Evolutionary conservation across 2,113 vertebrate genomes (phyloP).

Genomic region (Amblyopsis rosae): DNA sequence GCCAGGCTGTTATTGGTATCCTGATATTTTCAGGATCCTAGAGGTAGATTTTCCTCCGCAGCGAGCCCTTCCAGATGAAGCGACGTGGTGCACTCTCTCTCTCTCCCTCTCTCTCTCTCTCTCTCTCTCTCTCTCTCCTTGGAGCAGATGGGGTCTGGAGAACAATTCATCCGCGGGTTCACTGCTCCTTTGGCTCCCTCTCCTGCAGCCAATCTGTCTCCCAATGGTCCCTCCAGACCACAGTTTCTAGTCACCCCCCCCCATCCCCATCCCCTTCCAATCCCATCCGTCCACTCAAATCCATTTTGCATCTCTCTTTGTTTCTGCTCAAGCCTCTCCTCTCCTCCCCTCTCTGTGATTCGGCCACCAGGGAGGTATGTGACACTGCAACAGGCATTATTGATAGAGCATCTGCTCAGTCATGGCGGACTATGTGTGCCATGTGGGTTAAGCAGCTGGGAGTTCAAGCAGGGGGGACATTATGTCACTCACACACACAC

Average conservation of each 20-base stretch:
- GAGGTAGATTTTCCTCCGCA: neutral
- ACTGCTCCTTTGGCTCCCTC: constrained; percentile 63
- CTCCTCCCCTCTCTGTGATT: constrained; percentile 26
- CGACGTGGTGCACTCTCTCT: neutral
- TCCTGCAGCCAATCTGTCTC: constrained; percentile 53
- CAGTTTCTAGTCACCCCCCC: constrained; percentile 42
- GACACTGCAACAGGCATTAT: constrained; percentile 72
- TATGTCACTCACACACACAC: constrained; percentile 71
- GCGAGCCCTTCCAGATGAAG: neutral
- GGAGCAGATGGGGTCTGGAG: constrained; percentile 64
- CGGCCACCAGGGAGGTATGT: constrained; percentile 69
- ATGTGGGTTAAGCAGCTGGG: constrained; percentile 74
- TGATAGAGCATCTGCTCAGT: constrained; percentile 76
- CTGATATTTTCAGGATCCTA: neutral
- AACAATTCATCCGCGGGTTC: constrained; percentile 65
- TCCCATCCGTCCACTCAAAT: no score
- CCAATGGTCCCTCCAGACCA: constrained; percentile 53
- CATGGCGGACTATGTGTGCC: constrained; percentile 70
- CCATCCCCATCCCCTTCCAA: no score
- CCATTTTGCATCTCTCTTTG: no score
- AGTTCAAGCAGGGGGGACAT: constrained; percentile 69
- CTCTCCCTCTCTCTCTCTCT: constrained; percentile 16
- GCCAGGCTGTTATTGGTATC: no score
- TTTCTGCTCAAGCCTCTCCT: no score
- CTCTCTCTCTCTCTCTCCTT: constrained; percentile 17